Base-by-base conservation (phyloP, 2,797 vertebrate species). In the Pteronotus mesoamericanus region DNA sequence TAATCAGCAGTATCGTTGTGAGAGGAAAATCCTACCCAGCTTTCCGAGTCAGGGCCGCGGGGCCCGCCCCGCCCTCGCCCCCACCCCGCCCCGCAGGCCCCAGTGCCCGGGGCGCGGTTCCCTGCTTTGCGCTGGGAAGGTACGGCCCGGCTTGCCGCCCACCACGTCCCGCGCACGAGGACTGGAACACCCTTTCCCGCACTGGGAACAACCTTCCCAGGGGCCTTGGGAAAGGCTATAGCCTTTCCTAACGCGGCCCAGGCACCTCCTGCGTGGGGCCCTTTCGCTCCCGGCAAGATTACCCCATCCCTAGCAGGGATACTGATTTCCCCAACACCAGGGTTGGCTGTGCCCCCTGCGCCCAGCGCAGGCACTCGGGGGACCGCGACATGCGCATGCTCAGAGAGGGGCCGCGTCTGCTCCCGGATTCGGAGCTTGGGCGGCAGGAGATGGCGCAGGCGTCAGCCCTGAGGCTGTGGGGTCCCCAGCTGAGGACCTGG, bases 321-420 rank as follows among this genome's bases (percentile, higher is more conserved):
- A 0, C 37, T 1, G 37, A 48, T 2, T 24, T 11, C 51, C 48
- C 46, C 72, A 1, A 16, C 1, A 15, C 9, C 0, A 5, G 14
- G 46, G 11, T 0, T 21, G 7, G 7, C 5, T 9, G 32, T 15
- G 21, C 4, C 3, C 0, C 0, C 10, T 0, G 4, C 59, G 2
- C 18, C 0, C 0, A 3, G 4, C 2, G 0, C 24, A 2, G 1
- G 32, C n/a, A 0, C 0, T 1, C 6, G 0, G 7, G 22, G 11
- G 2, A 8, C 37, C 26, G 0, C 4, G 44, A 4, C 1, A 1
- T 6, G 66, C 57, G 69, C 87, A 19, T 2, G 84, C 72, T 72
- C 18, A 4, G 6, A 55, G 57, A 44, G n/a, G 34, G 37, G 2
- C 22, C 39, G 44, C 12, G 0, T 2, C 44, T 16, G 16, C 34